Conservation (phyloP, 2,113 vertebrate genomes). For the Perca flavescens region DNA sequence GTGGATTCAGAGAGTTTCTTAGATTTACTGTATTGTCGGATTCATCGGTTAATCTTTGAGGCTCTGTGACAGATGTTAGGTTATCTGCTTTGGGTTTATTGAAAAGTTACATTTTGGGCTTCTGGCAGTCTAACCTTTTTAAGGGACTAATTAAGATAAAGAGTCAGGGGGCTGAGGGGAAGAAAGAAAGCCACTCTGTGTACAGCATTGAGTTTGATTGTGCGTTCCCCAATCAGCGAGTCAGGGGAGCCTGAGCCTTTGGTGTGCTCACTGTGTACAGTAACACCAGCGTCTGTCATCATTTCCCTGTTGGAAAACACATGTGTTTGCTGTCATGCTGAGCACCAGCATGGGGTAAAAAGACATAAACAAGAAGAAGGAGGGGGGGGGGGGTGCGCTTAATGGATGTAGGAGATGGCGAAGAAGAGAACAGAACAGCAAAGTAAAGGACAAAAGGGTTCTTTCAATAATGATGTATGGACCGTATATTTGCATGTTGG, state of each 20-base stretch:
- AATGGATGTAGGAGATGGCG: slow-evolving; percentile 16
- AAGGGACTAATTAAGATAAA: neutral
- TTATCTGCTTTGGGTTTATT: neutral
- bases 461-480: neutral
- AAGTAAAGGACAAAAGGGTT: slow-evolving; percentile 5
- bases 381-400: neutral
- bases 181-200: neutral
- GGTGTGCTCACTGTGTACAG: slow-evolving; percentile 5
- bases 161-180: neutral
- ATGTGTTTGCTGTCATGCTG: slow-evolving; percentile 17
- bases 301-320: slow-evolving; percentile 8
- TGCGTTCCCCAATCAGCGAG: neutral
- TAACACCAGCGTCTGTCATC: slow-evolving; percentile 26
- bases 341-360: slow-evolving; percentile 7
- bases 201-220: neutral
- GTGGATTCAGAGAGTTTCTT: no score
- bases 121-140: neutral
- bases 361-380: slow-evolving; percentile 1
- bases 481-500: neutral
- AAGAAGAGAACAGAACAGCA: neutral
- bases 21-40: no score
- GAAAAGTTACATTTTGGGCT: neutral
- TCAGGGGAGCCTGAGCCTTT: neutral
- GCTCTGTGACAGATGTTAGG: neutral
- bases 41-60: no score